A percentile compares a stretch with the other conserved stretches of the same genome.
phyloP scores from a whole-genome alignment of 2,113 vertebrate species.

The Benitochromis conjunctus region DNA sequence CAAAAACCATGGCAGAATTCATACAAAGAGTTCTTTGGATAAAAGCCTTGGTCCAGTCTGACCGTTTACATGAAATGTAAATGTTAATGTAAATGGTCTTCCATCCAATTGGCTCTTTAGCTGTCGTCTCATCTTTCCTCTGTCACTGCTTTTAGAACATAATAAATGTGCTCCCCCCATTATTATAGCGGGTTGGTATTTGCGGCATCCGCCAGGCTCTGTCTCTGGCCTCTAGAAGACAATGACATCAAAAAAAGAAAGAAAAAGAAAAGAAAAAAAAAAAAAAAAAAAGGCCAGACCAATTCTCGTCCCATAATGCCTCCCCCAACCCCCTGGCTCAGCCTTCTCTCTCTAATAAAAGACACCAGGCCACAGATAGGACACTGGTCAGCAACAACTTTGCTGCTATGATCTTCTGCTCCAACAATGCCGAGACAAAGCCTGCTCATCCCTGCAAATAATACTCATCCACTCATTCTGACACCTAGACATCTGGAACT shows the following conservation, averaged over 20 bases:
- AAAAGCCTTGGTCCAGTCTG: neutral
- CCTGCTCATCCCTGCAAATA: neutral
- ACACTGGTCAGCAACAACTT: conserved; percentile 55
- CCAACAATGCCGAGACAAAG: conserved; percentile 25
- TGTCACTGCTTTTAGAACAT: conserved; percentile 27
- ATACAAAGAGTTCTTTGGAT: neutral
- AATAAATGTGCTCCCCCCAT: conserved; percentile 37
- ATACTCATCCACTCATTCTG: neutral
- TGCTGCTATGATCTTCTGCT: conserved; percentile 47
- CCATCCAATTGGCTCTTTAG: neutral
- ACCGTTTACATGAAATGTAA: conserved; percentile 15
- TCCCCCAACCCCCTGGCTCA: conserved; percentile 52
- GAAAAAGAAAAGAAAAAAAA: conserved; percentile 20
- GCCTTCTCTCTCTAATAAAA: conserved; percentile 62
- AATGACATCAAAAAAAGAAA: conserved; percentile 62
- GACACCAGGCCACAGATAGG: conserved; percentile 50
- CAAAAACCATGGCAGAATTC: neutral
- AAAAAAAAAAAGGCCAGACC: conserved; percentile 57
- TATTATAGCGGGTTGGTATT: conserved; percentile 41
- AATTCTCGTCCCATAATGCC: conserved; percentile 66
- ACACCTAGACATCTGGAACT: neutral
- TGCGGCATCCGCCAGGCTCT: conserved; percentile 54
- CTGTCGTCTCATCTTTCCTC: neutral
- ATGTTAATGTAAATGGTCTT: conserved; percentile 25
- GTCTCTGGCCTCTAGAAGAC: conserved; percentile 49